A percentile compares a stretch with the other conserved stretches of the same genome.
Evolutionary conservation across 2,888 invertebrate genomes (phyloP).

Genomic region (Hedya salicella): DNA sequence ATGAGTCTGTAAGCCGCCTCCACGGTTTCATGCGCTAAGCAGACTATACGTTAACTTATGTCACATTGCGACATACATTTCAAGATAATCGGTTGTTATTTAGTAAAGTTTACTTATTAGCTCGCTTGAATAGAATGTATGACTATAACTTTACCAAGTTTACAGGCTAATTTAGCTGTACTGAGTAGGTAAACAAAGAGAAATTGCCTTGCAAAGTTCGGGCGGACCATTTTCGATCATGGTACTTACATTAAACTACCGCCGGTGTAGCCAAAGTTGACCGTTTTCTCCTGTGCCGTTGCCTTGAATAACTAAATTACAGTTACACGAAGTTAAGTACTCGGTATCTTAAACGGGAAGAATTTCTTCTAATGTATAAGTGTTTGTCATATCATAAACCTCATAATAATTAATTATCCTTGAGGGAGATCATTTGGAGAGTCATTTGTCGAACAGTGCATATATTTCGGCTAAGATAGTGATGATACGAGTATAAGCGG

Average conservation of each 20-base stretch:
- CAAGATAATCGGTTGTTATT: too few relatives aligned
- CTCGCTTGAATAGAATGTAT: too few relatives aligned
- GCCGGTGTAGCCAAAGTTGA: constrained; percentile 3
- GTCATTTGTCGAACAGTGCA: too few relatives aligned
- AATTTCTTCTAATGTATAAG: neutral
- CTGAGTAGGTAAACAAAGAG: constrained; percentile 12
- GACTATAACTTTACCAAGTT: constrained; percentile 21
- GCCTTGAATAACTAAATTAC: constrained; percentile 9
- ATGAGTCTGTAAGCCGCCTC: too few relatives aligned
- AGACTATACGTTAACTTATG: too few relatives aligned
- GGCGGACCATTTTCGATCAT: constrained; percentile 15
- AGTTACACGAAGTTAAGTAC: constrained; percentile 5
- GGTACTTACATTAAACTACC: constrained; percentile 14
- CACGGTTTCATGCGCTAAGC: too few relatives aligned
- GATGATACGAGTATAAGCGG: too few relatives aligned
- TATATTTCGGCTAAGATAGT: too few relatives aligned
- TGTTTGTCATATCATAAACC: too few relatives aligned
- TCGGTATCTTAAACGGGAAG: neutral
- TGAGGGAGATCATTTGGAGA: too few relatives aligned
- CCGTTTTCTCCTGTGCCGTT: neutral
- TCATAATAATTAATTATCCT: neutral
- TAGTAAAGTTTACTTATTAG: too few relatives aligned
- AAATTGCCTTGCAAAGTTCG: constrained; percentile 23
- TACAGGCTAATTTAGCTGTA: constrained; percentile 1
- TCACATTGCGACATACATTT: too few relatives aligned